Evolutionary conservation across 2,888 invertebrate genomes (phyloP), one percentile per base, ranked within the genome.

Genomic region (Ormyrus rosae): DNA sequence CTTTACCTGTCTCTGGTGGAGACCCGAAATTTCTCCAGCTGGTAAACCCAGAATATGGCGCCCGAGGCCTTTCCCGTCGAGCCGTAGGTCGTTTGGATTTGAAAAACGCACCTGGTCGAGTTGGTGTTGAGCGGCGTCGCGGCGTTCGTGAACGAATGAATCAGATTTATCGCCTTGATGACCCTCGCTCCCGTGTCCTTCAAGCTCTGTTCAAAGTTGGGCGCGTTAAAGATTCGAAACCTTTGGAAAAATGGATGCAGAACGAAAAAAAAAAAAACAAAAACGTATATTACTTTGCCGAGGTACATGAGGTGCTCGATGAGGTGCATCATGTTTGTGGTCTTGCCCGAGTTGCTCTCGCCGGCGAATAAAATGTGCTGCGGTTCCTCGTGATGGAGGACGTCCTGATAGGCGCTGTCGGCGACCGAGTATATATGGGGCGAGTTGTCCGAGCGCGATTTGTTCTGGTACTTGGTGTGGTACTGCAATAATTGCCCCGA

Each of bases 281-380:
- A 46, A 61, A 71, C 4, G 2, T 61, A 46, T 50, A 34, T 34
- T 84, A 93, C 97, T 85, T 95, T 93, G 71, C 98, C 97, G 85
- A 98, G 92, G 88, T 93, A 94, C 84, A 96, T 94, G 2, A 98
- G 92, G 89, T 98, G 98, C 71, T 95, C 94, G 53, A 98, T 91
- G 63, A 97, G 91, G 83, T 96, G 94, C 58, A 95, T 92, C 90
- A 96, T 95, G 88, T 95, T 97, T 53, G 96, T 95, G 0, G 97
- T 96, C 92, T 98, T 98, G 1, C 98, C 98, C 0, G 98, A 96
- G 87, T 96, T 96, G 84, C 96, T 96, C 92, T 98, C 98, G 1
- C 98, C 98, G 61, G 96, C 95, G 84, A 98, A 94, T 6, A 98
- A 92, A 81, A 98, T 95, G 89, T 96, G 95, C 90, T 98, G 97